Evolutionary conservation across 2,797 vertebrate genomes (phyloP).

Genomic region (Sebastiscus albofasciatus): DNA sequence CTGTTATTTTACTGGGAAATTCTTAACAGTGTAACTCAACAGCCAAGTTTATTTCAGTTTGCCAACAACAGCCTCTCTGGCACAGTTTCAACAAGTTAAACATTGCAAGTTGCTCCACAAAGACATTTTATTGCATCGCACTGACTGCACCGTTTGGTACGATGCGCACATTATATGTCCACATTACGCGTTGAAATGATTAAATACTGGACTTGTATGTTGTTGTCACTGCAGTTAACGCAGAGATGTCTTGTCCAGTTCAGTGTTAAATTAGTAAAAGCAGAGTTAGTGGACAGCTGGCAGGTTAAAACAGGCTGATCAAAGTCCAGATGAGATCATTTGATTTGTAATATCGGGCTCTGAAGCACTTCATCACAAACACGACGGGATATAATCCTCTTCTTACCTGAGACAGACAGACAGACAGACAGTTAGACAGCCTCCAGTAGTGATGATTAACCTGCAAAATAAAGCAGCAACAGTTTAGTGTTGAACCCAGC

Average conservation of each 20-base stretch:
- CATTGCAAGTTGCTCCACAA: not conserved
- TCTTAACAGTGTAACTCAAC: not conserved
- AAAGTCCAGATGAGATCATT: conserved; percentile 51
- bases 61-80: not conserved
- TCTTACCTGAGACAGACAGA: conserved; percentile 44
- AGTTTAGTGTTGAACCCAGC: not conserved
- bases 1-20: too few species aligned
- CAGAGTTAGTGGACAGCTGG: not conserved
- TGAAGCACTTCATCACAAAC: not conserved
- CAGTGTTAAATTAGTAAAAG: too few species aligned
- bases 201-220: not conserved
- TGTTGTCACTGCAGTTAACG: not conserved
- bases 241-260: too few species aligned
- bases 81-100: not conserved
- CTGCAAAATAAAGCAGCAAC: not conserved
- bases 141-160: not conserved
- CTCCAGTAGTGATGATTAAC: not conserved
- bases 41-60: not conserved
- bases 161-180: not conserved
- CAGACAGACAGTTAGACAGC: not conserved
- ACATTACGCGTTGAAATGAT: not conserved
- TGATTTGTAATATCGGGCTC: conserved; percentile 1
- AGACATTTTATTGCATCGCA: rapidly evolving
- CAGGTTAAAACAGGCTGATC: conserved; percentile 9
- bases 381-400: not conserved